Evolutionary conservation across 1,140 invertebrate species (phyloP), one percentile per base, ranked within the genome.

Genomic region (Apis dorsata): DNA sequence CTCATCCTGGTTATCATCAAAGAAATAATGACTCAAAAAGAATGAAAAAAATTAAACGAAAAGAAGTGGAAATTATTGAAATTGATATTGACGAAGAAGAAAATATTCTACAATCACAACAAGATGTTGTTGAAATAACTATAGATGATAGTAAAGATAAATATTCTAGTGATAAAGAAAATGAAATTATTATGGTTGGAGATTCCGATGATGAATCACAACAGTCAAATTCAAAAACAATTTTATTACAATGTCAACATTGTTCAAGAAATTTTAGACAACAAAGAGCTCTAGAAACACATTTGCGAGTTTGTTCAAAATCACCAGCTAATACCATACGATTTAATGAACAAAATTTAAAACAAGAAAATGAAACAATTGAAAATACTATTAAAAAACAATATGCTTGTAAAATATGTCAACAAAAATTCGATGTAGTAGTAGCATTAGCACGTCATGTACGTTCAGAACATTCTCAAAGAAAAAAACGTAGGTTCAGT

Each of bases 121-220:
- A 83, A 17, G 81, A 90, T 9, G 87, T 92, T 28, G 90, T 92
- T 21, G 93, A 93, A 65, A 93, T 93, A 63, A 93, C 91, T 5
- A 69, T 92, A 24, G 92, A 93, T 21, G 91, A 93, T 76, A 90
- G 79, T 21, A 94, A 93, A 77, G 92, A 92, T 69, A 94, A 94
- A 53, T 91, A 89, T 57, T 94, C 93, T 9, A 94, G 93, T 75
- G 93, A 94, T 59, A 94, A 94, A 76, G 93, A 94, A 60, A 94
- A 94, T 79, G 93, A 94, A 68, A 89, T 94, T 7, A 94, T 94
- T 28, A 93, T 93, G 91, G 91, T 94, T 17, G 91, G 90, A 13
- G 93, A 93, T 71, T 93, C 93, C 0, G 92, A 93, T 28, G 90
- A 84, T 59, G 49, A 85, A 24, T 49, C 28, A 2, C 57, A 74